These are phyloP conservation scores for Lemur catta DNA, from an alignment of 2,797 vertebrate species.

Conservation along the genomic window DNA sequence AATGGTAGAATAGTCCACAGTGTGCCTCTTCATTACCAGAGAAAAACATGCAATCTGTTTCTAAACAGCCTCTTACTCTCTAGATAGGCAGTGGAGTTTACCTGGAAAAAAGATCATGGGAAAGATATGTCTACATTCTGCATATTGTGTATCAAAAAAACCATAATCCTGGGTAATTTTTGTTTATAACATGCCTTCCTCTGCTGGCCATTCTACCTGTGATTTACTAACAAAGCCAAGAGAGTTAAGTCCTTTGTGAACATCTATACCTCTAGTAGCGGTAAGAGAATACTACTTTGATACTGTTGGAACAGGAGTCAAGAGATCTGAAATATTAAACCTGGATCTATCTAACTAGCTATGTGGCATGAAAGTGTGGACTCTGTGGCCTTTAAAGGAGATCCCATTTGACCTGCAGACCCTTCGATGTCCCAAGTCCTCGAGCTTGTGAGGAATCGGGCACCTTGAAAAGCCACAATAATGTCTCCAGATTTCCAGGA, in stretches of 20 bases:
- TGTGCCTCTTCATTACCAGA: slow-evolving; percentile 17
- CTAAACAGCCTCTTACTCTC: background rate
- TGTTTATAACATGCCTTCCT: background rate
- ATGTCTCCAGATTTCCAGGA: slow-evolving; percentile 40
- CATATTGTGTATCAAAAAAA: background rate
- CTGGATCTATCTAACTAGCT: background rate
- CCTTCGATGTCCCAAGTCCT: background rate
- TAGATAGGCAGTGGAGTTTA: background rate
- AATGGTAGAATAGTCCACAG: background rate
- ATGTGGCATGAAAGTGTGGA: background rate
- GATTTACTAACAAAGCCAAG: background rate
- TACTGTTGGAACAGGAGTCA: background rate
- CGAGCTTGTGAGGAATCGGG: background rate
- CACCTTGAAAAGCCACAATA: slow-evolving; percentile 15
- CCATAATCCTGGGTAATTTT: background rate
- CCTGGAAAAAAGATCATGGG: background rate
- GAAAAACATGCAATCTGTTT: background rate
- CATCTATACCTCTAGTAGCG: background rate
- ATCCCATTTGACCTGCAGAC: background rate
- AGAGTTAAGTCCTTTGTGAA: background rate
- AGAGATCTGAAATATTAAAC: background rate
- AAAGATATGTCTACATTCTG: background rate
- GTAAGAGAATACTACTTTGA: background rate
- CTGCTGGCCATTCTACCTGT: background rate
- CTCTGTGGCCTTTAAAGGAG: background rate